Conservation (phyloP, 2,888 invertebrate genomes). For the Clivina fossor region DNA sequence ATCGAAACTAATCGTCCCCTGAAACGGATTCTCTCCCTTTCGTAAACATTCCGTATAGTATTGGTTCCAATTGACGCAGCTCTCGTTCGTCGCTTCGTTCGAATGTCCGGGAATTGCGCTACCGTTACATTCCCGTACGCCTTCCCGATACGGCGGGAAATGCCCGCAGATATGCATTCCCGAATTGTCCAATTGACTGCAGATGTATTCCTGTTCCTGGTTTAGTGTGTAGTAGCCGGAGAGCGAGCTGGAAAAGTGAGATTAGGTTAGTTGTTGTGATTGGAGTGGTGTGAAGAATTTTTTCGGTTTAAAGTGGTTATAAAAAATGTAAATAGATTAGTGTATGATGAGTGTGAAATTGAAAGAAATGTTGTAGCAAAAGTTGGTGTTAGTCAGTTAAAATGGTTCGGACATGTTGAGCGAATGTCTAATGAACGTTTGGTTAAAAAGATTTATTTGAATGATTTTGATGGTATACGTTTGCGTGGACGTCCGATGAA, state of each 20-base stretch:
- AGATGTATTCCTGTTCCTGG: constrained; percentile 95
- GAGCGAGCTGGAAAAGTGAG: constrained; percentile 55
- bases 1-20: constrained; percentile 99
- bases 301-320: too few relatives aligned
- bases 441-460: too few relatives aligned
- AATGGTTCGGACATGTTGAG: too few relatives aligned
- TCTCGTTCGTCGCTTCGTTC: constrained; percentile 68
- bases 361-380: too few relatives aligned
- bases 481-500: too few relatives aligned
- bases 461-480: too few relatives aligned
- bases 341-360: too few relatives aligned
- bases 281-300: too few relatives aligned
- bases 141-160: constrained; percentile 78
- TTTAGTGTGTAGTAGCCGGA: constrained; percentile 86
- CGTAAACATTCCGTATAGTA: constrained; percentile 96
- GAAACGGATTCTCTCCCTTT: constrained; percentile 94
- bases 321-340: too few relatives aligned
- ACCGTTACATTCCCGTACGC: constrained; percentile 75
- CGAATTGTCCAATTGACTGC: constrained; percentile 87
- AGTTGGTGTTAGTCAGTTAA: too few relatives aligned
- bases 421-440: too few relatives aligned
- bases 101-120: constrained; percentile 62
- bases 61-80: constrained; percentile 98
- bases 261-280: constrained; percentile 6
- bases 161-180: constrained; percentile 92